Percentiles rank a stretch among this genome's conserved stretches.
phyloP scores from a whole-genome alignment of 2,888 invertebrate genomes.

The Heteromurus nitidus region DNA sequence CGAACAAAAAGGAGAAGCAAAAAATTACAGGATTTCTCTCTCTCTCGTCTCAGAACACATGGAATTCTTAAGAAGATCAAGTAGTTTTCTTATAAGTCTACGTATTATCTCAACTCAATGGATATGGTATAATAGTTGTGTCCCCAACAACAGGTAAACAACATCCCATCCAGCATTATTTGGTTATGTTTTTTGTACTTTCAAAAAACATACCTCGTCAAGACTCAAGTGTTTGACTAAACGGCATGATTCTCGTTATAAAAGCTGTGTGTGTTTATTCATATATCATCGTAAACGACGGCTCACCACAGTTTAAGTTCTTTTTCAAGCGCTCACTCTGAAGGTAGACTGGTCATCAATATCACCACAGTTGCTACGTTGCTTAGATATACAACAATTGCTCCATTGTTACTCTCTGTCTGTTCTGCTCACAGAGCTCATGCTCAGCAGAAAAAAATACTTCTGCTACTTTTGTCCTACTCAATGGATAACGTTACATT shows the following conservation, averaged over 20 bases:
- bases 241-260: constrained; percentile 42
- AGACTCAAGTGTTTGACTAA: constrained; percentile 47
- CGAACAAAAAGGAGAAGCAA: too few relatives aligned
- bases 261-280: constrained; percentile 47
- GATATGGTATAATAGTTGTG: too few relatives aligned
- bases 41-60: too few relatives aligned
- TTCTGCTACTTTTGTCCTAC: constrained; percentile 5
- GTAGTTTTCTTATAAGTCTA: too few relatives aligned
- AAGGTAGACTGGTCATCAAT: constrained; percentile 54
- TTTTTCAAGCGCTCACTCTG: constrained; percentile 41
- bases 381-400: constrained; percentile 15
- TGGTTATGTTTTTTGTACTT: neutral
- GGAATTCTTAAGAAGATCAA: too few relatives aligned
- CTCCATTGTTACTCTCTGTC: constrained; percentile 33
- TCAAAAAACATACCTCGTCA: neutral
- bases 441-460: neutral
- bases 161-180: neutral
- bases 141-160: constrained; percentile 5
- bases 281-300: constrained; percentile 51
- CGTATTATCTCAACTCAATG: too few relatives aligned
- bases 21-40: too few relatives aligned
- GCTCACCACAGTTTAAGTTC: constrained; percentile 36
- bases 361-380: neutral
- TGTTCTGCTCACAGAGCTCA: neutral
- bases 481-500: constrained; percentile 18